A percentile compares a stretch with the other conserved stretches of the same genome.
Conservation (phyloP, 2,888 invertebrate species). For the Sthenelais limicola region DNA sequence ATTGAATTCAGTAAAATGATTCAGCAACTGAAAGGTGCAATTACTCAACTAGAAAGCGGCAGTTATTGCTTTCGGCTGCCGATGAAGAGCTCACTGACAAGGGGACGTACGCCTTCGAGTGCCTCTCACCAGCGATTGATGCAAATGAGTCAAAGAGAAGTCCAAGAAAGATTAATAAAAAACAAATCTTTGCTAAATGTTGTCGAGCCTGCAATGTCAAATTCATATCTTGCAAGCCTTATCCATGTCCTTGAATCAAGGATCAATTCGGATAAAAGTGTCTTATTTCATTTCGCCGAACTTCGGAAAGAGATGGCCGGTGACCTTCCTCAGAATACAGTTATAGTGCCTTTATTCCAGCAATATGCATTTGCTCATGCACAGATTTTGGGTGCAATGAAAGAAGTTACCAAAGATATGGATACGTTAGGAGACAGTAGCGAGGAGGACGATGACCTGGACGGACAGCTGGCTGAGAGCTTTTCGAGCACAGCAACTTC, state of each 20-base stretch:
- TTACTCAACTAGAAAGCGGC: conserved; percentile 84
- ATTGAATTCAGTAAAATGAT: conserved; percentile 86
- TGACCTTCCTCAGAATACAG: conserved; percentile 36
- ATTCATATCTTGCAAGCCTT: conserved; percentile 85
- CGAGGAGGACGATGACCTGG: too few species aligned
- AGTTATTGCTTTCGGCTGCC: conserved; percentile 67
- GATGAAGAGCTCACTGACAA: conserved; percentile 70
- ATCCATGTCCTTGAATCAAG: conserved; percentile 81
- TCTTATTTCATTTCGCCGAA: conserved; percentile 80
- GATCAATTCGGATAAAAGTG: conserved; percentile 93
- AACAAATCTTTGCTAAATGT: conserved; percentile 88
- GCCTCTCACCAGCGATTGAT: conserved; percentile 92
- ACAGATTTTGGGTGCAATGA: background rate
- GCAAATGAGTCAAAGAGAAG: conserved; percentile 86
- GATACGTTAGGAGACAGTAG: too few species aligned
- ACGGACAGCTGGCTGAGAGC: too few species aligned
- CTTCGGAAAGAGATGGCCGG: conserved; percentile 75
- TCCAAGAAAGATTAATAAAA: conserved; percentile 91
- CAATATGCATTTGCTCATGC: conserved; percentile 6
- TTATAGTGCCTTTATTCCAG: conserved; percentile 21
- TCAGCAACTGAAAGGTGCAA: conserved; percentile 88
- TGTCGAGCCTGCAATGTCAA: conserved; percentile 82
- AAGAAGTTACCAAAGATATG: conserved; percentile 6
- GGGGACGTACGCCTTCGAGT: conserved; percentile 81
- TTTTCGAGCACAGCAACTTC: too few species aligned